phyloP scores from a whole-genome alignment of 2,113 vertebrate species.

The Cinclus mexicanus region DNA sequence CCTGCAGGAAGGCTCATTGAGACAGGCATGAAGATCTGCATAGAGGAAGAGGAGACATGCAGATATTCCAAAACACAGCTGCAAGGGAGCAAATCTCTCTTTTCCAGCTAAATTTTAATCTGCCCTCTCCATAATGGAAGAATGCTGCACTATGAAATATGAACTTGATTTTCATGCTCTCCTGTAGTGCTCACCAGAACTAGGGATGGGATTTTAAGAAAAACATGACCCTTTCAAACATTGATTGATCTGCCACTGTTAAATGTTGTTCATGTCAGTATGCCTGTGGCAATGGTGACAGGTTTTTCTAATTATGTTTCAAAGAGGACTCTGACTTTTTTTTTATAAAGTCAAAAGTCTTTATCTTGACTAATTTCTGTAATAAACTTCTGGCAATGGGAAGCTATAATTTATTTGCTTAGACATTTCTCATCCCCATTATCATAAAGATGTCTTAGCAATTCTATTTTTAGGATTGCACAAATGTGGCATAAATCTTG shows the following conservation, averaged over 20 bases:
- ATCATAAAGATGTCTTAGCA: slow-evolving; percentile 21
- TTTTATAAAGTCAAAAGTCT: slow-evolving; percentile 24
- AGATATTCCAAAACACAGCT: slow-evolving; percentile 19
- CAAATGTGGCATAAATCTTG: slow-evolving; percentile 23
- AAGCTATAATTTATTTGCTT: slow-evolving; percentile 50
- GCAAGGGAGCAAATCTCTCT: not conserved
- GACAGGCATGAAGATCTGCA: not conserved
- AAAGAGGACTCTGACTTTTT: not conserved
- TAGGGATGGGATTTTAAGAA: not conserved
- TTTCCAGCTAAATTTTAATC: slow-evolving; percentile 27
- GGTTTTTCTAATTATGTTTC: slow-evolving; percentile 1
- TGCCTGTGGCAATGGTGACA: not conserved
- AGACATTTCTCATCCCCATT: slow-evolving; percentile 40
- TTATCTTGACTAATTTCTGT: slow-evolving; percentile 26
- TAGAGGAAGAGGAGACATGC: not conserved
- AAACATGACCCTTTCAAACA: not conserved
- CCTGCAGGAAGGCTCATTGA: slow-evolving; percentile 32
- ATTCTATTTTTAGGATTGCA: slow-evolving; percentile 36
- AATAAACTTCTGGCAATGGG: not conserved
- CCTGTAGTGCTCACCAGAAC: not conserved
- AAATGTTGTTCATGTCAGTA: not conserved
- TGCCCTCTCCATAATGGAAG: not conserved
- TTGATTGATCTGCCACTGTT: not conserved
- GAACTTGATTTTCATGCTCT: not conserved
- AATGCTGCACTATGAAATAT: not conserved